phyloP scores from a whole-genome alignment of 1,140 invertebrate species.

The Nasonia longicornis region DNA sequence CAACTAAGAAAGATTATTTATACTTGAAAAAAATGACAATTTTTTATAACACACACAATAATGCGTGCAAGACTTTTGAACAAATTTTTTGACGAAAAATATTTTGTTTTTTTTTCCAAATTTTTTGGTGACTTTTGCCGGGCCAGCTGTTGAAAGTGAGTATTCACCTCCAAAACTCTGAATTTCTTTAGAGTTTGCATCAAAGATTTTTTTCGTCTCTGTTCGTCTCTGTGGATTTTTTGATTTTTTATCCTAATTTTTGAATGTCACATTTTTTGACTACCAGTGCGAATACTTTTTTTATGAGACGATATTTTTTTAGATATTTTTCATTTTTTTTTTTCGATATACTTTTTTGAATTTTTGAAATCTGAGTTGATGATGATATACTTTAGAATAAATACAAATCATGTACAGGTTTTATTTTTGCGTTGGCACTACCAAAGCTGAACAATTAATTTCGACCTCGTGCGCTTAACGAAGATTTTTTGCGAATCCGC shows the following conservation, averaged over 20 bases:
- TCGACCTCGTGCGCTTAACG: no score
- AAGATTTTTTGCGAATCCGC: no score
- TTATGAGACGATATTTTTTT: conserved; percentile 48
- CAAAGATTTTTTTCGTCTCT: conserved; percentile 36
- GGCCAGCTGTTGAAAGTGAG: conserved; percentile 64
- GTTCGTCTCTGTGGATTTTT: conserved; percentile 44
- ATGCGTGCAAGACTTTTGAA: conserved; percentile 46
- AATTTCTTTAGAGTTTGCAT: conserved; percentile 18
- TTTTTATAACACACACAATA: conserved; percentile 41
- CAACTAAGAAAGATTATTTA: neutral
- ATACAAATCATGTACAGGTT: conserved; percentile 2
- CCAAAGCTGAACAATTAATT: no score
- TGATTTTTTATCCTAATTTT: conserved; percentile 48
- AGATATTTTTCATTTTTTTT: conserved; percentile 46
- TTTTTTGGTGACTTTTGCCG: conserved; percentile 70
- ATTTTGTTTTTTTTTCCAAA: conserved; percentile 61
- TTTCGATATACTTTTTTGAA: conserved; percentile 27
- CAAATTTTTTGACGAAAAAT: conserved; percentile 67
- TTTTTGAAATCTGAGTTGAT: neutral
- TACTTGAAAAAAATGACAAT: conserved; percentile 3
- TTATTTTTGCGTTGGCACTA: conserved; percentile 26
- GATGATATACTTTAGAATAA: neutral
- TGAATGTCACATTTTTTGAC: conserved; percentile 48
- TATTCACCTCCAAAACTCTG: conserved; percentile 51
- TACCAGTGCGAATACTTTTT: neutral